Evolutionary conservation across 2,888 invertebrate genomes (phyloP).

Genomic region (Crepidodera aurea): DNA sequence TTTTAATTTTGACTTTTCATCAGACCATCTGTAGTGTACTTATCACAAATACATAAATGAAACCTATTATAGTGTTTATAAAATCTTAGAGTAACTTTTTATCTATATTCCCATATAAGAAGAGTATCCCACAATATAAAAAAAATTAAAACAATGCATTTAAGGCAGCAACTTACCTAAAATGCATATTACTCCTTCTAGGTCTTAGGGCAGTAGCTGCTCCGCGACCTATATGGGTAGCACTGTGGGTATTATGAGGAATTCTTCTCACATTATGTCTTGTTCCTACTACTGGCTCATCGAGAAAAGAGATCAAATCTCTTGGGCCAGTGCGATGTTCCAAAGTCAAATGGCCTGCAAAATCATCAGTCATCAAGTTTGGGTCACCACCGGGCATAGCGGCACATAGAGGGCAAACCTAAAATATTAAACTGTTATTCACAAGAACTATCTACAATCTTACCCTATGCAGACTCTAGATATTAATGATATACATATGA

Average conservation of each 20-base stretch:
- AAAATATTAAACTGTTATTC: too few species aligned
- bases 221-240: slow-evolving; percentile 52
- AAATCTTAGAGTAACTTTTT: not conserved
- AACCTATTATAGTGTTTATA: too few species aligned
- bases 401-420: slow-evolving; percentile 98
- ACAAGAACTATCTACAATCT: too few species aligned
- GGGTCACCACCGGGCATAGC: slow-evolving; percentile 96
- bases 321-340: slow-evolving; percentile 85
- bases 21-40: too few species aligned
- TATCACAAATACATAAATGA: too few species aligned
- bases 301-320: slow-evolving; percentile 92
- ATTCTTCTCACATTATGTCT: slow-evolving; percentile 61
- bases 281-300: slow-evolving; percentile 80
- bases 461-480: too few species aligned
- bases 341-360: slow-evolving; percentile 92
- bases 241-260: slow-evolving; percentile 55
- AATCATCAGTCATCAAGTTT: slow-evolving; percentile 97
- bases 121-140: not conserved
- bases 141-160: too few species aligned
- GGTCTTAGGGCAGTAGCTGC: slow-evolving; percentile 66
- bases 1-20: too few species aligned
- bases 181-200: slow-evolving; percentile 93
- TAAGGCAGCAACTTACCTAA: slow-evolving; percentile 66
- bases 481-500: too few species aligned
- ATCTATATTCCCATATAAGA: not conserved